Evolutionary conservation across 2,888 invertebrate species (phyloP), one percentile per base, ranked within the genome.

Genomic region (Xestia xanthographa): DNA sequence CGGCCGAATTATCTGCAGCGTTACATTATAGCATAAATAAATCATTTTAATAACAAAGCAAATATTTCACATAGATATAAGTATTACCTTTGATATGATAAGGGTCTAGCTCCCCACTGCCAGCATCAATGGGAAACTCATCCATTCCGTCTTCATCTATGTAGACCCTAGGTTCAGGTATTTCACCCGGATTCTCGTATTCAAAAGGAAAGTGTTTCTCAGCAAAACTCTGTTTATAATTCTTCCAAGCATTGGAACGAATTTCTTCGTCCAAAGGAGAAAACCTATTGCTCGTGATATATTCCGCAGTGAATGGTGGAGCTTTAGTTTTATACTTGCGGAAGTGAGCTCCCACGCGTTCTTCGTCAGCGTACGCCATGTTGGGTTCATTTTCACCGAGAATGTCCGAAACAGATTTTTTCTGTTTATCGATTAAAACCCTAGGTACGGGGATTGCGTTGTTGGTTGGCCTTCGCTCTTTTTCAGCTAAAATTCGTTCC

Each of bases 111-210:
- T 96, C 96, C 5, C 96, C 96, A 86, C 95, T 96, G 17, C 96
- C 97, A 69, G 92, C 86, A 71, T 97, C 97, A 67, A 94, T 91
- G 5, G 94, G 91, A 63, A 93, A 91, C 69, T 95, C 96, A 60
- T 95, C 96, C n/a, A 92, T 80, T n/a, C 93, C 94, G 56, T 96
- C 97, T 89, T 97, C 97, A 77, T 97, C 97, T 68, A 95, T 94
- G 87, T 97, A 97, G 85, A 97, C 97, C 73, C 97, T 94, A 26
- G 95, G 96, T 90, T 97, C 97, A 12, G 97, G 95, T 62, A 97
- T 88, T 29, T 96, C 96, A n/a, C 90, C 92, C 1, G 95, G 95
- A 80, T 95, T 94, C 88, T 95, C 96, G 84, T 96, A 96, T 89
- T 96, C 96, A 81, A 96, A 96, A 2, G 96, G 96, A 77, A 96